Percentiles rank a stretch among this genome's conserved stretches.
Conservation (phyloP, 2,888 invertebrate genomes). For the Andrena hattorfiana region DNA sequence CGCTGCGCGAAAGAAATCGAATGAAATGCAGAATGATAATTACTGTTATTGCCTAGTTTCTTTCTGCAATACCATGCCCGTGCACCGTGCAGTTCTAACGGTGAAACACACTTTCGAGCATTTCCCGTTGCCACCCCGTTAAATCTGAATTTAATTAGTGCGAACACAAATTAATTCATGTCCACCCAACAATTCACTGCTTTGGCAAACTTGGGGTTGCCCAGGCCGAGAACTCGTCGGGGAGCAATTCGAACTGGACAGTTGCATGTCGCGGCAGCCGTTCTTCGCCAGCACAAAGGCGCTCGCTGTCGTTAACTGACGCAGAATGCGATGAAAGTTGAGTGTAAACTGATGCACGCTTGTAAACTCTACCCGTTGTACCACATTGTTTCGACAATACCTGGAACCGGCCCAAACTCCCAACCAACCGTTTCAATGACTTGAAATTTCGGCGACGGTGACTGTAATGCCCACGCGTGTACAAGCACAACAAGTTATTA, state of each 20-base stretch:
- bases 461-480: slow-evolving; percentile 21
- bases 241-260: slow-evolving; percentile 9
- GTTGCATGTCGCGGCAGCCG: neutral
- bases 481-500: neutral
- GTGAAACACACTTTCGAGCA: too few species aligned
- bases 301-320: slow-evolving; percentile 32
- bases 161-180: neutral
- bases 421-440: slow-evolving; percentile 49
- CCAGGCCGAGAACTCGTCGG: neutral
- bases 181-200: too few species aligned
- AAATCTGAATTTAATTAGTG: neutral
- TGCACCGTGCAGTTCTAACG: too few species aligned
- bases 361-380: slow-evolving; percentile 47
- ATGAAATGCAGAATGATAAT: neutral
- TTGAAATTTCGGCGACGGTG: slow-evolving; percentile 41
- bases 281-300: slow-evolving; percentile 18
- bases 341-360: slow-evolving; percentile 61
- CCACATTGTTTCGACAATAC: slow-evolving; percentile 60
- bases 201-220: neutral
- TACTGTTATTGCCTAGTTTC: neutral
- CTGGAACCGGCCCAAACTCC: slow-evolving; percentile 66
- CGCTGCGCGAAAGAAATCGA: too few species aligned
- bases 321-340: slow-evolving; percentile 59
- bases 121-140: too few species aligned
- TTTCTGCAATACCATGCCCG: neutral